Conservation (phyloP, 2,113 vertebrate species). For the Xenopus tropicalis region UCB_Xtro_10.0 CM004445.2:110659501-110660000, state of each 20-base stretch:
- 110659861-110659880: slow-evolving; percentile 22
- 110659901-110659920: slow-evolving; percentile 36
- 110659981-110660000: slow-evolving; percentile 7
- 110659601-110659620: not conserved
- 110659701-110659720: not conserved
- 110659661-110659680: slow-evolving; percentile 20
- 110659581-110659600: slow-evolving; percentile 44
- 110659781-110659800: not conserved
- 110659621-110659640: slow-evolving; percentile 1
- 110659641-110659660: slow-evolving; percentile 17
- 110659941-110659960: slow-evolving; percentile 26
- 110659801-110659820: slow-evolving; percentile 35
- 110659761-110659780: slow-evolving; percentile 11
- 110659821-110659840: slow-evolving; percentile 19
- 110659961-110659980: slow-evolving; percentile 18
- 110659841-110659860: slow-evolving; percentile 43
- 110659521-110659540: too few relatives aligned
- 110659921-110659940: slow-evolving; percentile 10
- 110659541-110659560: not conserved
- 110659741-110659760: slow-evolving; percentile 9
- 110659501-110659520: too few relatives aligned
- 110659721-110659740: slow-evolving; percentile 14
- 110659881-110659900: slow-evolving; percentile 35
- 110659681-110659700: slow-evolving; percentile 2
- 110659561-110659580: slow-evolving; percentile 2